Percentiles rank a stretch among this genome's conserved stretches.
phyloP scores from a whole-genome alignment of 2,888 invertebrate species.

The Aplocera efformata region DNA sequence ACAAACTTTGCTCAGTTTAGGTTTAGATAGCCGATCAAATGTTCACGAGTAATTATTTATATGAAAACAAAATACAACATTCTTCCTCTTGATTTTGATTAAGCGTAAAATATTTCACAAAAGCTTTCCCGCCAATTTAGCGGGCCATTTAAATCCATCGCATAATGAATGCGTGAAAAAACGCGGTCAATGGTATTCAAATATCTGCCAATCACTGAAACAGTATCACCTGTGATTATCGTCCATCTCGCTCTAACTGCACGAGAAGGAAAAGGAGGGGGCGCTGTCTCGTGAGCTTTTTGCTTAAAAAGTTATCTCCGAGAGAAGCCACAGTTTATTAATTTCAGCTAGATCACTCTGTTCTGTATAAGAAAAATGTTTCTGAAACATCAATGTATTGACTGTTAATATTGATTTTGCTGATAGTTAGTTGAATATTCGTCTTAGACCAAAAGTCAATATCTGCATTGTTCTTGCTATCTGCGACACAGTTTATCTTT shows the following conservation, averaged over 20 bases:
- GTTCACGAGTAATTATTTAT: no score
- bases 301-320: slow-evolving; percentile 31
- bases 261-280: slow-evolving; percentile 12
- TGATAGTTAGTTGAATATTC: no score
- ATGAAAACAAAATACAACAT: no score
- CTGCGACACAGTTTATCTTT: no score
- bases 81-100: no score
- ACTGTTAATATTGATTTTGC: no score
- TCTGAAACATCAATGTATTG: no score
- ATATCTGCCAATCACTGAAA: slow-evolving; percentile 47
- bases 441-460: no score
- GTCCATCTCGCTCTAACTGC: slow-evolving; percentile 12
- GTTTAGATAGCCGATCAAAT: no score
- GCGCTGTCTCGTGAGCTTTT: slow-evolving; percentile 25
- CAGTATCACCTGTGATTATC: slow-evolving; percentile 19
- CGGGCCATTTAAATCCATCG: slow-evolving; percentile 27
- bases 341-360: slow-evolving; percentile 5
- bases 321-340: slow-evolving; percentile 3
- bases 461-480: no score
- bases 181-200: slow-evolving; percentile 39
- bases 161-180: slow-evolving; percentile 30
- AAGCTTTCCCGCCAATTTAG: slow-evolving; percentile 12
- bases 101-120: slow-evolving; percentile 1
- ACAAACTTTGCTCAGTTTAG: no score
- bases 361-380: no score